These are phyloP conservation scores for Atrina japonica DNA, from an alignment of 2,888 invertebrate genomes.

Conservation along the genomic window DNA sequence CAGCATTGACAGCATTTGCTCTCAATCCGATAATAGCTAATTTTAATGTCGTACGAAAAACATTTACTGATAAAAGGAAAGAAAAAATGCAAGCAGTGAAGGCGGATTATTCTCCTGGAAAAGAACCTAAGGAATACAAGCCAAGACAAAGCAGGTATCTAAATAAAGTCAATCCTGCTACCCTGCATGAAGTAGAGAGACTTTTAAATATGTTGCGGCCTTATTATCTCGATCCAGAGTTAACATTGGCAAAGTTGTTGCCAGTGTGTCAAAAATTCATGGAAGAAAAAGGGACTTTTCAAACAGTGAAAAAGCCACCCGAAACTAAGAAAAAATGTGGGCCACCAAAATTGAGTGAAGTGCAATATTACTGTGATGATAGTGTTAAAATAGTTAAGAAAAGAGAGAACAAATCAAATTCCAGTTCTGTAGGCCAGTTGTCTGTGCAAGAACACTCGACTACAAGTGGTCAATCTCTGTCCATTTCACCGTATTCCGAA, in stretches of 20 bases:
- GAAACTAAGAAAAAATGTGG: constrained; percentile 12
- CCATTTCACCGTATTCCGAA: too few relatives aligned
- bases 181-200: constrained; percentile 72
- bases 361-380: constrained; percentile 41
- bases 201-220: constrained; percentile 68
- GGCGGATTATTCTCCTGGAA: constrained; percentile 48
- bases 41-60: constrained; percentile 40
- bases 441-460: too few relatives aligned
- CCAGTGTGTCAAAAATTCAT: constrained; percentile 64
- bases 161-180: constrained; percentile 67
- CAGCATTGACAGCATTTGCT: constrained; percentile 71
- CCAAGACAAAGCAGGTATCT: constrained; percentile 38
- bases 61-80: constrained; percentile 34
- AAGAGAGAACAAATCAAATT: constrained; percentile 1
- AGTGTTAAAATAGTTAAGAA: constrained; percentile 10
- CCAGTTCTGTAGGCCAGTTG: too few relatives aligned
- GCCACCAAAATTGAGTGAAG: constrained; percentile 13
- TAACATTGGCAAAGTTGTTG: constrained; percentile 60
- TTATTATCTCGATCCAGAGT: constrained; percentile 69
- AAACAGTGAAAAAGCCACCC: constrained; percentile 29
- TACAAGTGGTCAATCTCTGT: too few relatives aligned
- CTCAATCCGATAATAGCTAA: constrained; percentile 59
- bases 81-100: constrained; percentile 59
- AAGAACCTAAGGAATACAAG: constrained; percentile 42
- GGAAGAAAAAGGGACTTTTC: constrained; percentile 31